Conservation (phyloP, 2,888 invertebrate genomes). For the Archips xylosteana region DNA sequence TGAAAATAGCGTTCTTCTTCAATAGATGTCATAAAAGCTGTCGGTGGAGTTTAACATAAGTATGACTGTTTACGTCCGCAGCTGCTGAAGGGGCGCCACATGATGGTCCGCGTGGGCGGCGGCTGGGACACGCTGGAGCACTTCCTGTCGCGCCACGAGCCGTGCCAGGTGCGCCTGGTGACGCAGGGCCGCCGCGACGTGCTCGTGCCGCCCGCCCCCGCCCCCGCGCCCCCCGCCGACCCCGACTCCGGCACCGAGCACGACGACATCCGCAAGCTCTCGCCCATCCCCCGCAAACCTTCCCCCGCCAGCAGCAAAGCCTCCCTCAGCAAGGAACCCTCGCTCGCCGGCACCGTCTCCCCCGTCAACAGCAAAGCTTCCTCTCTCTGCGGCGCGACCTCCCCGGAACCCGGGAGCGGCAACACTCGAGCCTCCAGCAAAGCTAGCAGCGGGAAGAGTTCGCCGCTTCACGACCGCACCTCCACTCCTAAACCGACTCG, state of each 20-base stretch:
- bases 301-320: constrained; percentile 61
- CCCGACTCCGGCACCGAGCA: constrained; percentile 41
- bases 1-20: too few species aligned
- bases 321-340: constrained; percentile 57
- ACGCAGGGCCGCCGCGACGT: constrained; percentile 71
- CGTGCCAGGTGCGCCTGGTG: constrained; percentile 90
- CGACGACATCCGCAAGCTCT: constrained; percentile 41
- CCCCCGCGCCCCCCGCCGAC: constrained; percentile 42
- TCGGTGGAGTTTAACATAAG: not conserved
- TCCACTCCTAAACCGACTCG: constrained; percentile 61
- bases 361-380: constrained; percentile 66
- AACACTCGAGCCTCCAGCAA: constrained; percentile 56
- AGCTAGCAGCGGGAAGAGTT: constrained; percentile 59
- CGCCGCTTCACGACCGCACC: constrained; percentile 57
- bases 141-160: constrained; percentile 95
- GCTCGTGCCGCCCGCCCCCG: constrained; percentile 52
- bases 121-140: constrained; percentile 98
- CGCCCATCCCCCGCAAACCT: constrained; percentile 87
- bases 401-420: constrained; percentile 55
- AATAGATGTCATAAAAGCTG: too few species aligned
- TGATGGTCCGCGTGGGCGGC: constrained; percentile 98
- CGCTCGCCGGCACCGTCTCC: constrained; percentile 60
- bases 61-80: constrained; percentile 70
- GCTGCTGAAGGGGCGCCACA: constrained; percentile 96
- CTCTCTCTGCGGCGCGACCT: constrained; percentile 63